Percentiles rank a stretch among this genome's conserved stretches.
These are phyloP conservation scores for Nannospalax galili DNA, from an alignment of 2,113 vertebrate genomes.

Conservation along the genomic window DNA sequence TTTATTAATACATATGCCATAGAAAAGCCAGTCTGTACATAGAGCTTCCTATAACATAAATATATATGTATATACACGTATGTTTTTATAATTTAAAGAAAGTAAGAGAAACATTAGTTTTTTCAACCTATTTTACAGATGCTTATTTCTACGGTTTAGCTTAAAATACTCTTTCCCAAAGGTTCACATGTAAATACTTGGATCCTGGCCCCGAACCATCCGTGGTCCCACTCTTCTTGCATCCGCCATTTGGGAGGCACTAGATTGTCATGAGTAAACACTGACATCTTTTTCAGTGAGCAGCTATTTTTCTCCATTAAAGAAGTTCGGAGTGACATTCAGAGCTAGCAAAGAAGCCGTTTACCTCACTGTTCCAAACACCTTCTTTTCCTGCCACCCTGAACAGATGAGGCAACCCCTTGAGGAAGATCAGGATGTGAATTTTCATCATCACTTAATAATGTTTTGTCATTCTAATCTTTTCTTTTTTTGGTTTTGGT, in stretches of 20 bases:
- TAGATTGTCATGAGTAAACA: neutral
- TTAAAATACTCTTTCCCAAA: neutral
- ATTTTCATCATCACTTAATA: neutral
- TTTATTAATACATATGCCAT: neutral
- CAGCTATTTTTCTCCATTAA: neutral
- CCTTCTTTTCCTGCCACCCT: neutral
- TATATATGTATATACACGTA: neutral
- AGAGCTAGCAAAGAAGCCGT: neutral
- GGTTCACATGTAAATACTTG: neutral
- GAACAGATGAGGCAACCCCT: neutral
- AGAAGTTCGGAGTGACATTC: neutral
- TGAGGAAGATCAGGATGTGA: neutral
- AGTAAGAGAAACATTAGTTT: neutral
- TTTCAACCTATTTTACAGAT: neutral
- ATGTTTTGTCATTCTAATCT: neutral
- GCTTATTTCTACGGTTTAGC: neutral
- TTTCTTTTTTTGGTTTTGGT: too few relatives aligned
- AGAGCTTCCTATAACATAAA: neutral
- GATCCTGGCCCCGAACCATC: neutral
- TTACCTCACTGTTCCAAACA: neutral
- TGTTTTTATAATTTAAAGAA: neutral
- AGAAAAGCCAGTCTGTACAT: neutral
- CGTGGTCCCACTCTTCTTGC: neutral
- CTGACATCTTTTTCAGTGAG: neutral
- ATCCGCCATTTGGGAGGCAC: neutral